phyloP scores from a whole-genome alignment of 2,113 vertebrate genomes.

The Corythoichthys intestinalis region DNA sequence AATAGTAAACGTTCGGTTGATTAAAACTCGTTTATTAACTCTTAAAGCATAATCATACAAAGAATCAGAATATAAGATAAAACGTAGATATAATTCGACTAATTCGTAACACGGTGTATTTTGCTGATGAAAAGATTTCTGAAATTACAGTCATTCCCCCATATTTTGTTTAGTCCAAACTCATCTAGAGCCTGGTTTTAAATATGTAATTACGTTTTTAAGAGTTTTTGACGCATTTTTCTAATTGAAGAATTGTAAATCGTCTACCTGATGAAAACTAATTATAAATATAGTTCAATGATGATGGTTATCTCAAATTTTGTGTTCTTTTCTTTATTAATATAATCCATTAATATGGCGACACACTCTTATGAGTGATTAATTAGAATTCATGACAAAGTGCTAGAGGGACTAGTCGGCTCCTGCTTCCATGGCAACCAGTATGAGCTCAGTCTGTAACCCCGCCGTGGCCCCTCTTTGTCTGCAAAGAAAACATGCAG shows the following conservation, averaged over 20 bases:
- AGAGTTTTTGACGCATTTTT: neutral
- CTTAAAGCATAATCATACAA: neutral
- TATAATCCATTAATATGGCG: neutral
- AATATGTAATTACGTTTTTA: too few species aligned
- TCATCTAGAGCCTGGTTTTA: neutral
- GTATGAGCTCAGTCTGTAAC: neutral
- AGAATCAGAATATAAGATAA: neutral
- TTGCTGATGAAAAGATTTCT: neutral
- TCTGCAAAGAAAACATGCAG: slow-evolving; percentile 1
- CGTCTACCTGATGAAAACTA: neutral
- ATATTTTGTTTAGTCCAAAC: slow-evolving; percentile 17
- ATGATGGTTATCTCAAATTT: neutral
- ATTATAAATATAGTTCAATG: neutral
- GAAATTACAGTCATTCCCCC: neutral
- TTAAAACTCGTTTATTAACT: neutral
- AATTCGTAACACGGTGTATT: neutral
- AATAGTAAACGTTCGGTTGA: neutral
- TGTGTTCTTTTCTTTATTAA: neutral
- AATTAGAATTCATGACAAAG: slow-evolving; percentile 29
- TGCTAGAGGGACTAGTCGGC: slow-evolving; percentile 24
- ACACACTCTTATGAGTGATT: neutral
- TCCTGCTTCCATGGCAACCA: slow-evolving; percentile 45
- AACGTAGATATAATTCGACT: neutral
- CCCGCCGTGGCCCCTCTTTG: slow-evolving; percentile 5
- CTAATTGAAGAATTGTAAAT: neutral